Conservation (phyloP, 2,888 invertebrate species). For the Cheilosia impressa region DNA sequence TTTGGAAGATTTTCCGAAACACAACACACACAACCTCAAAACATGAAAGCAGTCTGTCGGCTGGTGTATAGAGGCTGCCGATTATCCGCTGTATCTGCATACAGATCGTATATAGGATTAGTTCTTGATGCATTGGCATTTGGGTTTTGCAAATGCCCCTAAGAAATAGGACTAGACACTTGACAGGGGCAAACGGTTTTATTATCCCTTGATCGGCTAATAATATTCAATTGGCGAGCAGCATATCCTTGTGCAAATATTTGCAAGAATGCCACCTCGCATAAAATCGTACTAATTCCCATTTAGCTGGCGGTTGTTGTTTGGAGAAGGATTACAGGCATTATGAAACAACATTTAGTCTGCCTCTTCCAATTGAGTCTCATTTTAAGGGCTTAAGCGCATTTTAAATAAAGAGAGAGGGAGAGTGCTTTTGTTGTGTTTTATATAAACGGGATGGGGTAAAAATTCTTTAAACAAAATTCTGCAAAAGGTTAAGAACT, state of each 20-base stretch:
- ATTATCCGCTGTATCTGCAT: no score
- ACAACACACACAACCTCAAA: background rate
- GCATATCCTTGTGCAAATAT: background rate
- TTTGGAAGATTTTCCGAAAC: background rate
- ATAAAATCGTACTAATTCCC: background rate
- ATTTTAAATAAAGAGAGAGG: no score
- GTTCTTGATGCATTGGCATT: background rate
- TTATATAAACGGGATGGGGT: no score
- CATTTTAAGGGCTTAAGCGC: background rate
- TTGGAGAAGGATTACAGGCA: background rate
- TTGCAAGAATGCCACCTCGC: background rate
- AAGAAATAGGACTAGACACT: background rate
- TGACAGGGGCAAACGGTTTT: background rate
- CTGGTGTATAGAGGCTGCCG: background rate
- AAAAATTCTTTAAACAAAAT: no score
- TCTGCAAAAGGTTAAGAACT: no score
- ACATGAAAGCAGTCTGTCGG: background rate
- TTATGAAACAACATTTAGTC: background rate
- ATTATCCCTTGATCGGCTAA: background rate
- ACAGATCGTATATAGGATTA: background rate
- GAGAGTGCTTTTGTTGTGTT: no score
- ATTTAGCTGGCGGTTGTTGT: background rate
- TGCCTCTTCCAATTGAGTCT: background rate
- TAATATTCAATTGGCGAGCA: background rate
- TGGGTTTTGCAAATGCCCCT: background rate